Percentiles rank a stretch among this genome's conserved stretches.
Conservation (phyloP, 92 coral and sea anemone species). For the Epizoanthus rinbou region DNA sequence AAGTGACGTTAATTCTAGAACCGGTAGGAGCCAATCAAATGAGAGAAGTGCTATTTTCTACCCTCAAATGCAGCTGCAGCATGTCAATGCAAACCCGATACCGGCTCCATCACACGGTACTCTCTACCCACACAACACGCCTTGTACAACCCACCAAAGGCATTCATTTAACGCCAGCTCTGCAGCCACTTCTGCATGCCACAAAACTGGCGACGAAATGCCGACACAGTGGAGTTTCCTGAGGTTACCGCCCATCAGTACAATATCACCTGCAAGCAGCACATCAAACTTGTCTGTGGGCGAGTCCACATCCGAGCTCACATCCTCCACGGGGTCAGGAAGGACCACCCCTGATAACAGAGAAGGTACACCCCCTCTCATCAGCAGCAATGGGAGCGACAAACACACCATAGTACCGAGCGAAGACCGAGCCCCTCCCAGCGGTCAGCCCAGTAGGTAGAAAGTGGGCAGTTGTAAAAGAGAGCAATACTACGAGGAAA, state of each 20-base stretch:
- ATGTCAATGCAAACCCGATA: constrained; percentile 30
- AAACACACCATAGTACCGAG: background rate
- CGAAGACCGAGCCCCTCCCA: background rate
- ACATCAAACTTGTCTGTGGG: constrained; percentile 36
- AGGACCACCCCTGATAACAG: constrained; percentile 26
- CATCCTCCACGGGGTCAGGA: constrained; percentile 33
- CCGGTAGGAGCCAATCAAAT: constrained; percentile 6
- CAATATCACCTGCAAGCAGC: constrained; percentile 75
- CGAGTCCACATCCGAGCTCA: background rate
- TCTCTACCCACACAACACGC: background rate
- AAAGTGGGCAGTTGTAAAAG: background rate
- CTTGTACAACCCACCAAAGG: constrained; percentile 51
- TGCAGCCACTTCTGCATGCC: background rate
- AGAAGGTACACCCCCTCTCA: constrained; percentile 7
- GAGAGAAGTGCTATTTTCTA: constrained; percentile 40
- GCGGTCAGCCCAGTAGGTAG: background rate
- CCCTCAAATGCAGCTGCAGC: constrained; percentile 22
- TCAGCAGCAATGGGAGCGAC: background rate
- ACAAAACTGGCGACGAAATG: constrained; percentile 59
- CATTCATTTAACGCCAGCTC: constrained; percentile 42
- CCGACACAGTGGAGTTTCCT: constrained; percentile 79
- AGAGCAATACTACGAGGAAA: too few relatives aligned
- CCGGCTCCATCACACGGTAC: background rate
- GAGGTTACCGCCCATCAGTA: constrained; percentile 76
- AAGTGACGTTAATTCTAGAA: constrained; percentile 14